These are phyloP conservation scores for Cryptus viduatorius DNA, from an alignment of 2,888 invertebrate species.

Conservation along the genomic window DNA sequence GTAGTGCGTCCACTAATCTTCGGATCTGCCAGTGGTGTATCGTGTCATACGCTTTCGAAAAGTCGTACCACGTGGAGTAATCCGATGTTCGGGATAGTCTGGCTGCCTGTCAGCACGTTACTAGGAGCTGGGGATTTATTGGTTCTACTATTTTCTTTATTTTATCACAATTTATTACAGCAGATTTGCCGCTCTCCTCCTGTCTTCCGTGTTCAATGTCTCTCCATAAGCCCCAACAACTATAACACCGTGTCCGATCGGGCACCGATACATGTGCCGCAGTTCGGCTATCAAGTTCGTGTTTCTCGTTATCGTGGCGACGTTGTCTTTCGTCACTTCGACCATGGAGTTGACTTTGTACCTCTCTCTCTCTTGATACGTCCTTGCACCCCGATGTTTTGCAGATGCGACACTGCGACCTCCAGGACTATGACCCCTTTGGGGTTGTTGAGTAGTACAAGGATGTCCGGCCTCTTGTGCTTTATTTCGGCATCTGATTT, in stretches of 20 bases:
- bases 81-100: too few relatives aligned
- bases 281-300: conserved; percentile 23
- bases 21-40: too few relatives aligned
- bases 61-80: too few relatives aligned
- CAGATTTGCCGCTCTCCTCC: not conserved
- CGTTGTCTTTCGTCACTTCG: not conserved
- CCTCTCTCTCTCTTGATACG: conserved; percentile 36
- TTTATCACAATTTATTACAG: too few relatives aligned
- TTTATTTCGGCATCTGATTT: not conserved
- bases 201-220: not conserved
- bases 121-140: too few relatives aligned
- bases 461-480: conserved; percentile 52
- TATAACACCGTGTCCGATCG: conserved; percentile 19
- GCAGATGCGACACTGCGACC: conserved; percentile 53
- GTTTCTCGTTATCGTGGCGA: not conserved
- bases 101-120: not conserved
- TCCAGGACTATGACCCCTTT: conserved; percentile 20
- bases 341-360: conserved; percentile 35
- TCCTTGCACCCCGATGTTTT: conserved; percentile 60
- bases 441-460: conserved; percentile 28
- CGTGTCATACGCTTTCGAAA: too few relatives aligned
- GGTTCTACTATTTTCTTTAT: too few relatives aligned
- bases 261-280: conserved; percentile 19
- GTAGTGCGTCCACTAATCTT: conserved; percentile 79
- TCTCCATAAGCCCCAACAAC: conserved; percentile 24